Evolutionary conservation across 1,140 invertebrate genomes (phyloP).

Genomic region (Berghia stephanieae): DNA sequence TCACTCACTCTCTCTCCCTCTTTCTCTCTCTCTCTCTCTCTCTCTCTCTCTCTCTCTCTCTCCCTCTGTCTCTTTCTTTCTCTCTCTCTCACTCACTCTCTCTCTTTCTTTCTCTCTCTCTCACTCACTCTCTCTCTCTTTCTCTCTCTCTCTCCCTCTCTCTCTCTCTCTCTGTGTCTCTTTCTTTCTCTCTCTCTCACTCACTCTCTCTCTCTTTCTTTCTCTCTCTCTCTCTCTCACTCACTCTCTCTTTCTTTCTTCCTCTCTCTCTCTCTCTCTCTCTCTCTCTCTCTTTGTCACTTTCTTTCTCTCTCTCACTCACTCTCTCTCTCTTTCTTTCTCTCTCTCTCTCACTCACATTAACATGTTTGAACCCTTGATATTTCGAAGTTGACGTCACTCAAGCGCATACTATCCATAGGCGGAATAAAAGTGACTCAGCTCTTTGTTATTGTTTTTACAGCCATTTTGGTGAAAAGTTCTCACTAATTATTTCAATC

Average conservation of each 20-base stretch:
- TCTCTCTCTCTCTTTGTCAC: neutral
- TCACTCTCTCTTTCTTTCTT: slow-evolving; percentile 5
- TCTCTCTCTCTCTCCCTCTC: slow-evolving; percentile 20
- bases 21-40: slow-evolving; percentile 15
- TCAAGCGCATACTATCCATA: too few species aligned
- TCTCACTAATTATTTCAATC: too few species aligned
- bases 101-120: slow-evolving; percentile 13
- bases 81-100: neutral
- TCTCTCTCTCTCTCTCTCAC: slow-evolving; percentile 17
- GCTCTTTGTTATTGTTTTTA: too few species aligned
- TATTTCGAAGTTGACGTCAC: too few species aligned
- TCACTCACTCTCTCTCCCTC: slow-evolving; percentile 11
- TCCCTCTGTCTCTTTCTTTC: slow-evolving; percentile 16
- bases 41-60: slow-evolving; percentile 13
- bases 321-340: neutral
- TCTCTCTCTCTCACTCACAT: neutral
- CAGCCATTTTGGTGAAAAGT: too few species aligned
- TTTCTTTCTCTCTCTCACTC: slow-evolving; percentile 20
- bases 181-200: slow-evolving; percentile 9
- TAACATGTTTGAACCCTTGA: neutral
- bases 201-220: slow-evolving; percentile 13
- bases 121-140: slow-evolving; percentile 24
- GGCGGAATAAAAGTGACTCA: too few species aligned
- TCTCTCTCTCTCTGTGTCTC: neutral
- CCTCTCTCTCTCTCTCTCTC: slow-evolving; percentile 23